These are phyloP conservation scores for Heliconius congener DNA, from an alignment of 1,140 invertebrate genomes.

Conservation along the genomic window DNA sequence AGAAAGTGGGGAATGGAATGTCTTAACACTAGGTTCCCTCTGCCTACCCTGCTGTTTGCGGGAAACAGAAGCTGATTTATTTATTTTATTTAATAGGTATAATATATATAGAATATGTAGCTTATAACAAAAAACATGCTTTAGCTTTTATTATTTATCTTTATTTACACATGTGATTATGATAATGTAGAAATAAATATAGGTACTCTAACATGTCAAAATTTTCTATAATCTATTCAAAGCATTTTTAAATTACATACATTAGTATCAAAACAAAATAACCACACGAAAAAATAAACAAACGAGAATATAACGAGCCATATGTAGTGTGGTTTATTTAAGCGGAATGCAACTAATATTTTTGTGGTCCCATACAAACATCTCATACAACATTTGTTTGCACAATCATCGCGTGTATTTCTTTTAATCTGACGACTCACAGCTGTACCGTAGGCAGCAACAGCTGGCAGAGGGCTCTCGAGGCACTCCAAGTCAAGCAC, in stretches of 20 bases:
- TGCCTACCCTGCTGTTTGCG: too few relatives aligned
- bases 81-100: too few relatives aligned
- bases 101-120: too few relatives aligned
- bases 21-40: too few relatives aligned
- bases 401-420: slow-evolving; percentile 69
- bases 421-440: slow-evolving; percentile 65
- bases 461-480: slow-evolving; percentile 58
- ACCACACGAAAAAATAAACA: slow-evolving; percentile 36
- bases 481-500: slow-evolving; percentile 55
- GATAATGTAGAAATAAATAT: background rate
- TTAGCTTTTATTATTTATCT: too few relatives aligned
- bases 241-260: slow-evolving; percentile 3
- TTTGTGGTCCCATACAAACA: slow-evolving; percentile 60
- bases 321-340: slow-evolving; percentile 52
- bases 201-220: background rate
- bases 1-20: too few relatives aligned
- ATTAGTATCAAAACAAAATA: slow-evolving; percentile 4
- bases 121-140: too few relatives aligned
- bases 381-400: slow-evolving; percentile 68
- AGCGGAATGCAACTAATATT: slow-evolving; percentile 58
- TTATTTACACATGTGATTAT: background rate
- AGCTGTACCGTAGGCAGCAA: slow-evolving; percentile 61
- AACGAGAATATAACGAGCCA: slow-evolving; percentile 38
- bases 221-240: background rate
- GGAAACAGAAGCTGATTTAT: too few relatives aligned